Conservation (phyloP, 2,797 vertebrate genomes). For the Sebastes hubbsi region DNA sequence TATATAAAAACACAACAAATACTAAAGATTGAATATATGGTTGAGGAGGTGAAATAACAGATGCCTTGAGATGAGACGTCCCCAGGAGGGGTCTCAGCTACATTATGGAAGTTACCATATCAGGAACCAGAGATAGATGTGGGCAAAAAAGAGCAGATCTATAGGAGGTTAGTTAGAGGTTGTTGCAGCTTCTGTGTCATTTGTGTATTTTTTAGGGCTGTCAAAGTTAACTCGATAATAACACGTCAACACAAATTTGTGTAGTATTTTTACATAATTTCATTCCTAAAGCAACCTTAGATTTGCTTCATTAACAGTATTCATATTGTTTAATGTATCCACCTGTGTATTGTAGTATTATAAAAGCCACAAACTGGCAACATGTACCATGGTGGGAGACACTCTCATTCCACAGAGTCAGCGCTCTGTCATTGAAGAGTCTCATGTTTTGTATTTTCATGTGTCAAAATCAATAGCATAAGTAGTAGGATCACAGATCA, state of each 20-base stretch:
- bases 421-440: neutral
- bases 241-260: no score
- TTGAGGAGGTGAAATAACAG: neutral
- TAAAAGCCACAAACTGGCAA: neutral
- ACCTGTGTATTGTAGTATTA: neutral
- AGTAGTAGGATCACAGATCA: constrained; percentile 2
- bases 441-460: neutral
- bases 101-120: no score
- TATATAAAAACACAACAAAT: neutral
- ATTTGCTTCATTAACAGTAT: neutral
- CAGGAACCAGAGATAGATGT: neutral
- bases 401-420: neutral
- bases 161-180: neutral
- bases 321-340: neutral
- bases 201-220: no score
- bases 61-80: neutral
- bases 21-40: neutral
- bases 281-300: neutral
- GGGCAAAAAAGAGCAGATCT: neutral
- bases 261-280: neutral
- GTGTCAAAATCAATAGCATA: neutral
- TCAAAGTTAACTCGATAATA: no score
- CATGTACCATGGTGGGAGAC: neutral
- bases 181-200: neutral
- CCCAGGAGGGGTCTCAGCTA: neutral